Percentiles rank a stretch among this genome's conserved stretches.
phyloP scores from a whole-genome alignment of 2,888 invertebrate genomes.

The Eurois occulta region DNA sequence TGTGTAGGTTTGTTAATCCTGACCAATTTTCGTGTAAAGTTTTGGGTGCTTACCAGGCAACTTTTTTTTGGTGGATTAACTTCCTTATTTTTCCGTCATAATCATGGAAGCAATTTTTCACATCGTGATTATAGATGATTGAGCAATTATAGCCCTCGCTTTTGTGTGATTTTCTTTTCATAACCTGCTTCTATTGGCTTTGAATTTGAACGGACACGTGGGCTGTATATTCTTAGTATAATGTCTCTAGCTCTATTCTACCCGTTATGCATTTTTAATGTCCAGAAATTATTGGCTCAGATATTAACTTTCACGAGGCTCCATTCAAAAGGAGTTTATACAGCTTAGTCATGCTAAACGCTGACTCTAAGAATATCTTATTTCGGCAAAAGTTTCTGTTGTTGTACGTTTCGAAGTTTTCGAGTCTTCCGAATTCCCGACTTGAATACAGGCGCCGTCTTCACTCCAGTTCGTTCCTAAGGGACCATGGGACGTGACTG shows the following conservation, averaged over 20 bases:
- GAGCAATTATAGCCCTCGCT: slow-evolving; percentile 41
- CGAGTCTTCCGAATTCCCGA: slow-evolving; percentile 57
- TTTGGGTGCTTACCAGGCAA: slow-evolving; percentile 21
- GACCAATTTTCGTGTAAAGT: slow-evolving; percentile 24
- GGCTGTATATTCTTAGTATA: background rate
- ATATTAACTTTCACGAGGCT: slow-evolving; percentile 27
- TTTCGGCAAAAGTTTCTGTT: slow-evolving; percentile 59
- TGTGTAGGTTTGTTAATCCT: background rate
- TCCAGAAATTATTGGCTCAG: slow-evolving; percentile 19
- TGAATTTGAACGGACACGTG: background rate
- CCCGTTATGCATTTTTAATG: slow-evolving; percentile 4
- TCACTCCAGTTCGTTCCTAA: slow-evolving; percentile 44
- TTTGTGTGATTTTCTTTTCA: slow-evolving; percentile 20
- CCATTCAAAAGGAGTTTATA: slow-evolving; percentile 31
- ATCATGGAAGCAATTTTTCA: slow-evolving; percentile 58
- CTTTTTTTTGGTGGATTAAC: slow-evolving; percentile 31
- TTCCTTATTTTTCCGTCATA: slow-evolving; percentile 35
- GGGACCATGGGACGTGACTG: slow-evolving; percentile 66
- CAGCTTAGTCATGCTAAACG: slow-evolving; percentile 50
- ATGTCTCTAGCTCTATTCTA: background rate
- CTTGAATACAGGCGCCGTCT: slow-evolving; percentile 50
- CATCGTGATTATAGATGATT: slow-evolving; percentile 48
- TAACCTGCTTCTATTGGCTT: background rate
- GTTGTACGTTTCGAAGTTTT: slow-evolving; percentile 56
- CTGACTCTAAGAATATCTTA: slow-evolving; percentile 45